A percentile compares a stretch with the other conserved stretches of the same genome.
phyloP scores from a whole-genome alignment of 64 coral and sea anemone genomes.

The Actinia tenebrosa region DNA sequence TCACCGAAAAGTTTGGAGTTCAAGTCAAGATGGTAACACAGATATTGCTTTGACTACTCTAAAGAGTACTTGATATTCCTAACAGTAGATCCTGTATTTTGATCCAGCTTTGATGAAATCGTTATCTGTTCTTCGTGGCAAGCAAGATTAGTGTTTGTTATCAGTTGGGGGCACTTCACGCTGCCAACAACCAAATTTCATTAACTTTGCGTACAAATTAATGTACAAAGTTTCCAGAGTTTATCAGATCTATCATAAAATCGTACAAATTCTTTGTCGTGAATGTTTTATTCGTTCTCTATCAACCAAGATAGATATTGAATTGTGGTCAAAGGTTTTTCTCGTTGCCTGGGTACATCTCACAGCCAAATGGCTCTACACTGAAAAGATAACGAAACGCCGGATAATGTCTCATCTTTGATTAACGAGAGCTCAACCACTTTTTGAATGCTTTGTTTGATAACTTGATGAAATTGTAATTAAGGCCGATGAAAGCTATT shows the following conservation, averaged over 20 bases:
- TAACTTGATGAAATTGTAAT: conserved; percentile 24
- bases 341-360: not conserved
- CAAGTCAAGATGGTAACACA: not conserved
- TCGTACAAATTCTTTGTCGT: not conserved
- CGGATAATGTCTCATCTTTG: not conserved
- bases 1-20: not conserved
- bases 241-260: conserved; percentile 4
- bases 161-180: not conserved
- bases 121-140: not conserved
- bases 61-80: not conserved
- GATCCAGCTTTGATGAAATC: not conserved
- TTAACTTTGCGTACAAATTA: not conserved
- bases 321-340: not conserved
- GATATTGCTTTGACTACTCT: not conserved
- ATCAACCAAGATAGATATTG: not conserved
- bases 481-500: conserved; percentile 19
- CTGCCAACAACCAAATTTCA: not conserved
- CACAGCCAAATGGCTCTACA: not conserved
- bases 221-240: not conserved
- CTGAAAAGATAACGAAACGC: not conserved
- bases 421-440: conserved; percentile 12
- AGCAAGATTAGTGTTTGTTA: not conserved
- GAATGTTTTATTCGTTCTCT: not conserved
- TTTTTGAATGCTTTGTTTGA: conserved; percentile 5
- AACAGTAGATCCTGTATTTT: not conserved